phyloP scores from a whole-genome alignment of 1,140 invertebrate genomes.

The Drosophila repletoides region DNA sequence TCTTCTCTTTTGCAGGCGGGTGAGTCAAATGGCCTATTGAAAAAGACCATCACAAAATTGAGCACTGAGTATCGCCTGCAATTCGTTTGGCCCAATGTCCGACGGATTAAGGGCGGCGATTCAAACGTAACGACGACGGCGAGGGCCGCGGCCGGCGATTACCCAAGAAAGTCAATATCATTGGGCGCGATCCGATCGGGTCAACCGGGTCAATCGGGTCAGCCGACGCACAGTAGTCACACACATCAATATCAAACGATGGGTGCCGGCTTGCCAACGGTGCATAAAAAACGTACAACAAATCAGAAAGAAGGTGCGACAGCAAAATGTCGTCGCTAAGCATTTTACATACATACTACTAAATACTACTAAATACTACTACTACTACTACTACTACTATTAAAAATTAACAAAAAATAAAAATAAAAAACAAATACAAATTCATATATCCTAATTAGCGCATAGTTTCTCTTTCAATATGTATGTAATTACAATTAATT shows the following conservation, averaged over 20 bases:
- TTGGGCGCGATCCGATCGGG: constrained; percentile 92
- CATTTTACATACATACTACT: constrained; percentile 52
- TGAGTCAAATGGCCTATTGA: constrained; percentile 85
- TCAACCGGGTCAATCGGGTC: constrained; percentile 84
- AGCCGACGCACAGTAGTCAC: constrained; percentile 53
- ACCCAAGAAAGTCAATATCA: constrained; percentile 91
- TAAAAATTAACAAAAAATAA: no score
- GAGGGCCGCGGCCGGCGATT: constrained; percentile 82
- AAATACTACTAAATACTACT: constrained; percentile 20
- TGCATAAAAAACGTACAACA: constrained; percentile 83
- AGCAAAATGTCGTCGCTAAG: constrained; percentile 82
- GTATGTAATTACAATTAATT: constrained; percentile 42
- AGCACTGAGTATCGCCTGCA: constrained; percentile 94
- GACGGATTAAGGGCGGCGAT: constrained; percentile 82
- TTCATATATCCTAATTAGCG: constrained; percentile 66
- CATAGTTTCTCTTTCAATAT: constrained; percentile 74
- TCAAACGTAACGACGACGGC: constrained; percentile 68
- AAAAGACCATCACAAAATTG: constrained; percentile 88
- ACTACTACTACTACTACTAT: constrained; percentile 31
- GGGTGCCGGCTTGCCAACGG: constrained; percentile 83
- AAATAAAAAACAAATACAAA: constrained; percentile 18
- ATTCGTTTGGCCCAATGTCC: constrained; percentile 93
- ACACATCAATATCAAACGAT: constrained; percentile 73
- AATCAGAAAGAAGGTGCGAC: constrained; percentile 83
- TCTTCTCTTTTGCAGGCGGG: constrained; percentile 82